phyloP scores from a whole-genome alignment of 2,797 vertebrate species.

The Siniperca obscura region DNA sequence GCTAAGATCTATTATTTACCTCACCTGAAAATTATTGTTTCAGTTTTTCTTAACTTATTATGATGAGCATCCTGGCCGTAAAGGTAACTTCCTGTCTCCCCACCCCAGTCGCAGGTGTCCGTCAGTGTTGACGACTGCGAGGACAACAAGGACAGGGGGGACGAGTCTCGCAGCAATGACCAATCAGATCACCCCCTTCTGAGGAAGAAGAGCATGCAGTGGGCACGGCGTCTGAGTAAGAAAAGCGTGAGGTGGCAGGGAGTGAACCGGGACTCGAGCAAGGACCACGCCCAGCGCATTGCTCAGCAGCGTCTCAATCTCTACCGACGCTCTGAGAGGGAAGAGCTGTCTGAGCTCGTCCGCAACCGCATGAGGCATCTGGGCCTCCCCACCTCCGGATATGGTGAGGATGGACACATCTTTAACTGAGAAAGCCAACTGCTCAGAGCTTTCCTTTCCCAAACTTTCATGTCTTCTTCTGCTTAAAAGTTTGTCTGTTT shows the following conservation, averaged over 20 bases:
- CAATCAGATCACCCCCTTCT: slow-evolving; percentile 89
- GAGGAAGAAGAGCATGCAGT: slow-evolving; percentile 96
- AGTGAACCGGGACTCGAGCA: slow-evolving; percentile 86
- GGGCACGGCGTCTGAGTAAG: slow-evolving; percentile 93
- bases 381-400: slow-evolving; percentile 93
- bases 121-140: slow-evolving; percentile 83
- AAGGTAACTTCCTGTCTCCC: background rate
- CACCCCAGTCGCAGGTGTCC: slow-evolving; percentile 80
- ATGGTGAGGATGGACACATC: slow-evolving; percentile 84
- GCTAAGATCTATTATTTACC: background rate
- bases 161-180: slow-evolving; percentile 84
- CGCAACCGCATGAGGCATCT: slow-evolving; percentile 96
- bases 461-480: slow-evolving; percentile 9
- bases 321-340: slow-evolving; percentile 90
- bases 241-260: slow-evolving; percentile 85
- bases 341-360: slow-evolving; percentile 94
- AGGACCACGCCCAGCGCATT: slow-evolving; percentile 87
- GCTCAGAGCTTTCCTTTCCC: background rate
- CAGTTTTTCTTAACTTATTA: background rate
- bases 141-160: slow-evolving; percentile 82
- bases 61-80: background rate
- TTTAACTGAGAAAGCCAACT: slow-evolving; percentile 36
- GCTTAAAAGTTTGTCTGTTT: slow-evolving; percentile 66
- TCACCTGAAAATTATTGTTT: background rate
- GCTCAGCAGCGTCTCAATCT: slow-evolving; percentile 90